Percentiles rank a stretch among this genome's conserved stretches.
phyloP scores from a whole-genome alignment of 1,140 invertebrate genomes.

The Pachypsylla venusta region DNA sequence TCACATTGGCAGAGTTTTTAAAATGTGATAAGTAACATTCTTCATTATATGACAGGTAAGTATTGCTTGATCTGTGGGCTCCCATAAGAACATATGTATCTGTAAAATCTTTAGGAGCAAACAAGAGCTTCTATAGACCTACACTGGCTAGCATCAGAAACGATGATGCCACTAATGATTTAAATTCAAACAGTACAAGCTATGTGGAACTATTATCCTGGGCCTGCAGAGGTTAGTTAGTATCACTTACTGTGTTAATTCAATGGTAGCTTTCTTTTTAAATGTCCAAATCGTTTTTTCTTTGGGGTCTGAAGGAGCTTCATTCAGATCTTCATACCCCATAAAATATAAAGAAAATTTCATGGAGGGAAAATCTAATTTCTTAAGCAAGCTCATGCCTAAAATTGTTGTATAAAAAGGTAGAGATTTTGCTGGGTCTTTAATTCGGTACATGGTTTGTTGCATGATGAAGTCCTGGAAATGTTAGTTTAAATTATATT shows the following conservation, averaged over 20 bases:
- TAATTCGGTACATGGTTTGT: slow-evolving; percentile 92
- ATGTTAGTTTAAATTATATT: not conserved
- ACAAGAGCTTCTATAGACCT: too few relatives aligned
- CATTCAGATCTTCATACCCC: slow-evolving; percentile 66
- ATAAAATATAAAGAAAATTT: slow-evolving; percentile 88
- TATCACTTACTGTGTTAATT: slow-evolving; percentile 78
- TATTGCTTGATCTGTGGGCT: too few relatives aligned
- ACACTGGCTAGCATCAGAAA: too few relatives aligned
- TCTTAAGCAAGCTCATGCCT: slow-evolving; percentile 78
- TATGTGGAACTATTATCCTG: too few relatives aligned
- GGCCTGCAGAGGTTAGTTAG: too few relatives aligned
- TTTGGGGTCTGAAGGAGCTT: slow-evolving; percentile 51
- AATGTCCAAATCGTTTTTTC: slow-evolving; percentile 63
- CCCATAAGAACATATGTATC: too few relatives aligned
- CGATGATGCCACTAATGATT: too few relatives aligned
- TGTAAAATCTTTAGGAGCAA: too few relatives aligned
- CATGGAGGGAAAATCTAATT: slow-evolving; percentile 74
- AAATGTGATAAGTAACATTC: too few relatives aligned
- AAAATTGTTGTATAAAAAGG: slow-evolving; percentile 82
- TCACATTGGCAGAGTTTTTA: too few relatives aligned
- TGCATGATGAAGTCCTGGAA: slow-evolving; percentile 78
- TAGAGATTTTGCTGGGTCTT: slow-evolving; percentile 71
- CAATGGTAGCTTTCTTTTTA: slow-evolving; percentile 69
- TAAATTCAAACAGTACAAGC: too few relatives aligned
- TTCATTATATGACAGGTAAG: too few relatives aligned